Evolutionary conservation across 2,797 vertebrate species (phyloP).

Genomic region (Chelidonichthys spinosus): DNA sequence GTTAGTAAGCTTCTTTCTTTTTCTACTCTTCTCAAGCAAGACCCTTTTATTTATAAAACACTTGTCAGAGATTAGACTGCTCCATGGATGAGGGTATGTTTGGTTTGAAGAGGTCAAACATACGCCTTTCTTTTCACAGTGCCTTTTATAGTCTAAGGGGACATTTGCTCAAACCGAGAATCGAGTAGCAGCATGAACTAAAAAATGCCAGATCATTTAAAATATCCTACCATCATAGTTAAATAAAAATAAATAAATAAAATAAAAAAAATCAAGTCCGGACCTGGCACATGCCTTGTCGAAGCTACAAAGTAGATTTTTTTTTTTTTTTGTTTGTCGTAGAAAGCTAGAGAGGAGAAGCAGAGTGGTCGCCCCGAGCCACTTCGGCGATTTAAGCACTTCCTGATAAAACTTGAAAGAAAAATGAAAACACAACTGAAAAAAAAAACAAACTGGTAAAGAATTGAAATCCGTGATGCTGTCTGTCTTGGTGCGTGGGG

Average conservation of each 20-base stretch:
- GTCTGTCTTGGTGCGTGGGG: conserved; percentile 56
- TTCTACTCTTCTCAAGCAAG: conserved; percentile 61
- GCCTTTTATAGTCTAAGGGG: conserved; percentile 82
- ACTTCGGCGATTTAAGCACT: conserved; percentile 79
- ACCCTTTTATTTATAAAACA: conserved; percentile 54
- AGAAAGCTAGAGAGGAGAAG: conserved; percentile 17
- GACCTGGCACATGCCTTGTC: conserved; percentile 45
- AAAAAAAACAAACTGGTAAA: conserved; percentile 41
- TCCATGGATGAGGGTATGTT: conserved; percentile 47
- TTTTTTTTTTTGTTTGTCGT: no score
- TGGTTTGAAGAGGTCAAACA: conserved; percentile 58
- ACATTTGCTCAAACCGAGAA: conserved; percentile 54
- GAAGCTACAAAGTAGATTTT: conserved; percentile 22
- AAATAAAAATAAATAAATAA: conserved; percentile 3
- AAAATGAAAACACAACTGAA: conserved; percentile 55
- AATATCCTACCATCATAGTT: neutral
- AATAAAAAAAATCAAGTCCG: conserved; percentile 8
- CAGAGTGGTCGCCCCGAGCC: conserved; percentile 56
- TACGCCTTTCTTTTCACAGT: conserved; percentile 89
- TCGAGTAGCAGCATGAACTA: conserved; percentile 39
- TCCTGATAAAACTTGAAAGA: conserved; percentile 93
- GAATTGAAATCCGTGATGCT: conserved; percentile 71
- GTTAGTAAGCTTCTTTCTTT: conserved; percentile 25
- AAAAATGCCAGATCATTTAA: conserved; percentile 26
- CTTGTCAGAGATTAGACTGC: conserved; percentile 43